Evolutionary conservation across 2,888 invertebrate genomes (phyloP), one percentile per base, ranked within the genome.

Genomic region (Pecten maximus): DNA sequence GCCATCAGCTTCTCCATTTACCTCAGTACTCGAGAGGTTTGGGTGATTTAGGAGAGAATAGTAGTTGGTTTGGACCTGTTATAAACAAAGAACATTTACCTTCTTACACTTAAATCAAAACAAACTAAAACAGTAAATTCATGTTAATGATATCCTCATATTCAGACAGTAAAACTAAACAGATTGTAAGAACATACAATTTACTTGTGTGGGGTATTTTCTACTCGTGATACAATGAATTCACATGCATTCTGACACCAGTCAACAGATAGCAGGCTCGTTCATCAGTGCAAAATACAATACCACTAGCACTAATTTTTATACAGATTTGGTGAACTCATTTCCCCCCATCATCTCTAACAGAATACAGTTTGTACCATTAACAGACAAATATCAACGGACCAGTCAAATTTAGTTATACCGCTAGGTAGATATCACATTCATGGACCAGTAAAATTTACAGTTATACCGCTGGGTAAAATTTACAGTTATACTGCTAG

Each of bases 61-160:
- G 74, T 74, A 91, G 60, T 40, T 89, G 91, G 87, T 90, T 89
- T 50, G 91, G 90, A 91, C 91, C 91, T 91, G 91, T 91, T 23
- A 40, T 88, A 91, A 90, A 74, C 74, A 74, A 74, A 74, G 74
- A 74, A 74, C 35, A 74, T 74, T 74, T 35, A 2, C 74, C 35
- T 74, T 74, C 74, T 74, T 74, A 74, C 35, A 74, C 15, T 74
- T 74, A 35, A 74, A 74, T 8, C 10, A 74, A 35, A 74, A 74
- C 35, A 74, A 74, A 74, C 44, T 44, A 44, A 74, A 74, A 35
- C 28, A 35, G 74, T 74, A 35, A 74, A 10, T 54, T 54, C 54
- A 54, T 28, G 35, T 74, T 23, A 74, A 35, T 35, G 23, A 3
- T 74, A 74, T 35, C 12, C 35, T 74, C 28, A 28, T 74, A 35